These are phyloP conservation scores for Tetramorium bicarinatum DNA, from an alignment of 2,888 invertebrate genomes.

Conservation along the genomic window DNA sequence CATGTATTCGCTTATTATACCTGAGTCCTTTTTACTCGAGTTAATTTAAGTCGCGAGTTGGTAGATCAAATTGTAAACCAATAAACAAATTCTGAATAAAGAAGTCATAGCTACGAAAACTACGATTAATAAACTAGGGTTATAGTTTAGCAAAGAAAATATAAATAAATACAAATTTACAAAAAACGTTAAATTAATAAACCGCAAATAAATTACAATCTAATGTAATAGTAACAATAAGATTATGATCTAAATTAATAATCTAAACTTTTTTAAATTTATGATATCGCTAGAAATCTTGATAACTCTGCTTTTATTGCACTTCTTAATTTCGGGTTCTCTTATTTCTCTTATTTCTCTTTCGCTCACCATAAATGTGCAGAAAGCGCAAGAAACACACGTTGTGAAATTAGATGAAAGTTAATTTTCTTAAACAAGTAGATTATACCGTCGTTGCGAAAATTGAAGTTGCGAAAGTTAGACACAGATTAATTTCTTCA, in stretches of 20 bases:
- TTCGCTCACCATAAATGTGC: not conserved
- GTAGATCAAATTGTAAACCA: not conserved
- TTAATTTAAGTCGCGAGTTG: not conserved
- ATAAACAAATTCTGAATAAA: not conserved
- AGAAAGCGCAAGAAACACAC: conserved; percentile 8
- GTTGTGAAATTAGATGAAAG: conserved; percentile 24
- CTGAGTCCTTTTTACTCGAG: not conserved
- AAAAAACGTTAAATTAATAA: not conserved
- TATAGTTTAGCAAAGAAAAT: not conserved
- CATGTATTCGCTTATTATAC: not conserved
- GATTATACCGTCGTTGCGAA: not conserved
- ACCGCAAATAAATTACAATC: not conserved
- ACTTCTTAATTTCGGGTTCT: not conserved
- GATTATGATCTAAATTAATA: not conserved
- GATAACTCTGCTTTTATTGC: not conserved
- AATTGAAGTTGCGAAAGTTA: conserved; percentile 17
- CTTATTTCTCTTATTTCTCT: conserved; percentile 16
- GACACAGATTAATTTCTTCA: conserved; percentile 3
- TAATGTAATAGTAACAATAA: not conserved
- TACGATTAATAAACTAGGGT: not conserved
- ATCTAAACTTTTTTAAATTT: not conserved
- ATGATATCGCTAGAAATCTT: not conserved
- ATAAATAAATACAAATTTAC: not conserved
- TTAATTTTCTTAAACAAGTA: conserved; percentile 23
- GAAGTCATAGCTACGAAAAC: not conserved